These are phyloP conservation scores for Dryocosmus kuriphilus DNA, from an alignment of 2,888 invertebrate species.

Conservation along the genomic window DNA sequence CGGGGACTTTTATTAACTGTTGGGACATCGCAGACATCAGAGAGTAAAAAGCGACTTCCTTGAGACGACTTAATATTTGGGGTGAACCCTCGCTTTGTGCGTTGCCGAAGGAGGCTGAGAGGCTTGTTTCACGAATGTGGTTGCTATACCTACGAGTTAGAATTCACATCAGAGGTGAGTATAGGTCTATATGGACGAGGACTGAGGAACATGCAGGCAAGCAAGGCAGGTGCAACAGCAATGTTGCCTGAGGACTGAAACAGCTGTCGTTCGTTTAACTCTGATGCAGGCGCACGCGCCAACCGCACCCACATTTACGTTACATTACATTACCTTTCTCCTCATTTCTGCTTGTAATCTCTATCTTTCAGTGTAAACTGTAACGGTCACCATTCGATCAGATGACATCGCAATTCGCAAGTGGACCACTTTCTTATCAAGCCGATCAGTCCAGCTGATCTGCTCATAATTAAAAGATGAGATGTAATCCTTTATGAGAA, in stretches of 20 bases:
- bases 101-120: constrained; percentile 46
- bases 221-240: constrained; percentile 72
- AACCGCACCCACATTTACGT: constrained; percentile 68
- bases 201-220: constrained; percentile 52
- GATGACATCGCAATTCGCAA: constrained; percentile 9
- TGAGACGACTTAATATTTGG: constrained; percentile 29
- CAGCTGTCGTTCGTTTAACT: constrained; percentile 74
- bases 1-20: neutral
- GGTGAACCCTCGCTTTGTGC: constrained; percentile 23
- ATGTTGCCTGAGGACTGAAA: constrained; percentile 73
- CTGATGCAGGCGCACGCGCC: constrained; percentile 70
- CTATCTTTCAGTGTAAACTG: constrained; percentile 38
- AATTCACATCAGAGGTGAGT: constrained; percentile 12
- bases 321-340: constrained; percentile 54
- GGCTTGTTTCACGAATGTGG: constrained; percentile 51
- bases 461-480: constrained; percentile 5
- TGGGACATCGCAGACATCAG: neutral
- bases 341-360: constrained; percentile 53
- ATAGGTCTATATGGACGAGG: constrained; percentile 43
- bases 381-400: constrained; percentile 23
- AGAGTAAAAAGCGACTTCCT: neutral
- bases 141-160: constrained; percentile 28
- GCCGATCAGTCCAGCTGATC: neutral
- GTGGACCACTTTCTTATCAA: neutral
- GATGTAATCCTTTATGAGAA: neutral